A percentile compares a stretch with the other conserved stretches of the same genome.
phyloP scores from a whole-genome alignment of 2,113 vertebrate genomes.

The Dipodomys ordii region DNA sequence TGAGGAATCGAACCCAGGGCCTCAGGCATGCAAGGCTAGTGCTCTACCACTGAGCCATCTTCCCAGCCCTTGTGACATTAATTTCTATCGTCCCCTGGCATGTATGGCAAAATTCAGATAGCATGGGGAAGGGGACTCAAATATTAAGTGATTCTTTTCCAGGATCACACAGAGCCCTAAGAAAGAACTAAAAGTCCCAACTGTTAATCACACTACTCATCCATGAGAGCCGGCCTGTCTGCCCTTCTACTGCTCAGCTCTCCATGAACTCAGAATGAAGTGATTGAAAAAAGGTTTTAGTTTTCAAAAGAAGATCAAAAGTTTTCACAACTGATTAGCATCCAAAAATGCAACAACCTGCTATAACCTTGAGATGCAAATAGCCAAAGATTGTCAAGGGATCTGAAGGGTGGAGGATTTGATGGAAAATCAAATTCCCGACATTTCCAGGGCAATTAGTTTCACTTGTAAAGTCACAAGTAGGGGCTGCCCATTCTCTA shows the following conservation, averaged over 20 bases:
- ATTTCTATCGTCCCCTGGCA: neutral
- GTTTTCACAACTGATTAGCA: conserved; percentile 78
- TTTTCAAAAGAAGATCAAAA: conserved; percentile 74
- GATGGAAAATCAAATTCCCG: conserved; percentile 77
- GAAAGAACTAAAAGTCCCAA: conserved; percentile 40
- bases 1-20: too few species aligned
- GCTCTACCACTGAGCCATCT: too few species aligned
- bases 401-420: conserved; percentile 70
- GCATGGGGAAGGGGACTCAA: neutral
- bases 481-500: conserved; percentile 47
- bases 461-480: conserved; percentile 72
- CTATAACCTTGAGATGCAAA: conserved; percentile 81
- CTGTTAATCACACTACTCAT: neutral
- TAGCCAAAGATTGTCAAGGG: conserved; percentile 68
- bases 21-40: too few species aligned
- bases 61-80: too few species aligned
- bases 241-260: neutral
- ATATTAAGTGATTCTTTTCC: conserved; percentile 30
- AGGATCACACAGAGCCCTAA: neutral
- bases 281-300: neutral
- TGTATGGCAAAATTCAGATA: conserved; percentile 50
- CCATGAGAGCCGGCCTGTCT: neutral
- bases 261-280: neutral
- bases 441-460: conserved; percentile 78
- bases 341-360: conserved; percentile 67